Percentiles rank a stretch among this genome's conserved stretches.
These are phyloP conservation scores for Gisinianus flammeolus DNA, from an alignment of 2,888 invertebrate genomes.

Conservation along the genomic window DNA sequence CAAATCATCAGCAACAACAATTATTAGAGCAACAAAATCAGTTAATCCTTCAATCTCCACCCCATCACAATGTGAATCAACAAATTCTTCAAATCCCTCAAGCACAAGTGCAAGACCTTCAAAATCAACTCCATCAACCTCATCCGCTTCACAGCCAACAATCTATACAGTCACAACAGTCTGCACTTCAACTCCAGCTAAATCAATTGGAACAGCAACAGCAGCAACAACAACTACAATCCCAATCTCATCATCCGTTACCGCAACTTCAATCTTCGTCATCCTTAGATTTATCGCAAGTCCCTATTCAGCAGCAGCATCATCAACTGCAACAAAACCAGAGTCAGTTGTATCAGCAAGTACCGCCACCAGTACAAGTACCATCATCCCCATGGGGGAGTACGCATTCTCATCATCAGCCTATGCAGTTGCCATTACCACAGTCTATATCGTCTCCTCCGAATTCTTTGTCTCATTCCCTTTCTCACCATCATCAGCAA, in stretches of 20 bases:
- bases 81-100: slow-evolving; percentile 14
- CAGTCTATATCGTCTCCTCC: slow-evolving; percentile 7
- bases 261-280: background rate
- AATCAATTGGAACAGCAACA: slow-evolving; percentile 21
- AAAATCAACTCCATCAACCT: slow-evolving; percentile 17
- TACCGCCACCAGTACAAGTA: slow-evolving; percentile 4
- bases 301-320: slow-evolving; percentile 5
- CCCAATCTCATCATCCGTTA: background rate
- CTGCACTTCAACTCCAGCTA: slow-evolving; percentile 14
- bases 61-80: background rate
- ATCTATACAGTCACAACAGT: slow-evolving; percentile 33
- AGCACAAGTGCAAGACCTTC: background rate
- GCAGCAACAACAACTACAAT: slow-evolving; percentile 20
- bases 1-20: slow-evolving; percentile 9
- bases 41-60: background rate
- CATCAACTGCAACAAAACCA: slow-evolving; percentile 19
- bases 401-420: background rate
- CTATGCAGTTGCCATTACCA: slow-evolving; percentile 3
- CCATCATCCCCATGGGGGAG: background rate
- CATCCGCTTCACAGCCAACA: slow-evolving; percentile 17
- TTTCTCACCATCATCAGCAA: slow-evolving; percentile 2
- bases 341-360: slow-evolving; percentile 13
- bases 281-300: background rate
- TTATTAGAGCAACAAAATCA: background rate
- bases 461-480: background rate